phyloP scores from a whole-genome alignment of 2,888 invertebrate genomes.

The Hirtodrosophila duncani region DNA sequence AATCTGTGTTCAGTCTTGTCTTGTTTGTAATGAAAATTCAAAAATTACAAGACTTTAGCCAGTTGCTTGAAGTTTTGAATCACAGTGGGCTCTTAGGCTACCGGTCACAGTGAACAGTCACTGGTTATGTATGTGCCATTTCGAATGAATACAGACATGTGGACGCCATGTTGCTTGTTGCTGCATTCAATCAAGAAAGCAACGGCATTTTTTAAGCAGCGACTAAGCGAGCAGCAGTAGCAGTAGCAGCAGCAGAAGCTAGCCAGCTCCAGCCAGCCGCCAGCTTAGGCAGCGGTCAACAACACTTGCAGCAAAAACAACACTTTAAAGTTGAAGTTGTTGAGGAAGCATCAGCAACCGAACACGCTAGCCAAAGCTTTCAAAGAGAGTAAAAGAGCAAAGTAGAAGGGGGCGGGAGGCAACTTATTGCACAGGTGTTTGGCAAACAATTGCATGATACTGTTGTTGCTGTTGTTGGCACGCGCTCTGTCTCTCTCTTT shows the following conservation, averaged over 20 bases:
- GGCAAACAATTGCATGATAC: constrained; percentile 47
- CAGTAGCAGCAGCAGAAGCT: too few species aligned
- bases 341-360: constrained; percentile 43
- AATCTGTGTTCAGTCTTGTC: too few species aligned
- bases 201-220: constrained; percentile 63
- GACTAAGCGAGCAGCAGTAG: constrained; percentile 16
- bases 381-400: not conserved
- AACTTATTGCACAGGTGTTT: constrained; percentile 49
- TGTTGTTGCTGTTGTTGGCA: not conserved
- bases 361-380: constrained; percentile 4
- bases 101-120: too few species aligned
- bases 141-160: too few species aligned
- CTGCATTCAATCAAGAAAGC: constrained; percentile 65
- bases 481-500: constrained; percentile 6
- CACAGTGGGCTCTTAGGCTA: too few species aligned
- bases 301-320: constrained; percentile 51
- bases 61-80: too few species aligned
- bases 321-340: constrained; percentile 14
- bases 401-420: not conserved
- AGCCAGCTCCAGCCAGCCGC: too few species aligned
- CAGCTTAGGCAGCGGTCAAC: constrained; percentile 63
- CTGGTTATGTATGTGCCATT: too few species aligned
- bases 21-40: too few species aligned
- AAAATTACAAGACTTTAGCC: too few species aligned
- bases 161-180: constrained; percentile 28